Evolutionary conservation across 2,888 invertebrate genomes (phyloP).

Genomic region (Nesidiocoris tenuis): DNA sequence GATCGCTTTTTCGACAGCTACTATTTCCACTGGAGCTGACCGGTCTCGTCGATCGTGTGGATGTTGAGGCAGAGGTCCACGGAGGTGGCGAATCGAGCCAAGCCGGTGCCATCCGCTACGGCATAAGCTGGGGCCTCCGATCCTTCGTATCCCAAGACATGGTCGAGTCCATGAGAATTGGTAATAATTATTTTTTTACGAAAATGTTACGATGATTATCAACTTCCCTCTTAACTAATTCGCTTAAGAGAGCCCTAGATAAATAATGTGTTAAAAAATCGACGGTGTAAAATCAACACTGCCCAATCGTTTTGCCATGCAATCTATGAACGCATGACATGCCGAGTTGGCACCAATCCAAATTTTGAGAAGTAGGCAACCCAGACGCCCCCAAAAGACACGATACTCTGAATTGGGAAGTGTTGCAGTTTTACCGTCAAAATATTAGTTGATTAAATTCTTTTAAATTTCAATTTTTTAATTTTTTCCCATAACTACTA

Average conservation of each 20-base stretch:
- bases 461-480: too few relatives aligned
- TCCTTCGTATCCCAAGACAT: slow-evolving; percentile 77
- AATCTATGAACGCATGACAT: too few relatives aligned
- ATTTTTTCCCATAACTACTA: not conserved
- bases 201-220: not conserved
- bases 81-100: slow-evolving; percentile 77
- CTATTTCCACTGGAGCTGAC: slow-evolving; percentile 83
- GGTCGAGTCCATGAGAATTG: slow-evolving; percentile 81
- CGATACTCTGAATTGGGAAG: too few relatives aligned
- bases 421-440: too few relatives aligned
- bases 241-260: too few relatives aligned
- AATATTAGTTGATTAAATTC: too few relatives aligned
- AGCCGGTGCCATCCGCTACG: slow-evolving; percentile 87
- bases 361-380: too few relatives aligned
- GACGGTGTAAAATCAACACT: too few relatives aligned
- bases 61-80: slow-evolving; percentile 74
- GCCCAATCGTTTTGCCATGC: too few relatives aligned
- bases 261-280: too few relatives aligned
- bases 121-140: slow-evolving; percentile 77
- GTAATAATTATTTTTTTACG: slow-evolving; percentile 55
- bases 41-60: slow-evolving; percentile 72
- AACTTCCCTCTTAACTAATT: not conserved
- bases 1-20: not conserved
- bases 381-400: too few relatives aligned
- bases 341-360: too few relatives aligned